A percentile compares a stretch with the other conserved stretches of the same genome.
These are phyloP conservation scores for Bellardia pandia DNA, from an alignment of 2,888 invertebrate genomes.

Conservation along the genomic window DNA sequence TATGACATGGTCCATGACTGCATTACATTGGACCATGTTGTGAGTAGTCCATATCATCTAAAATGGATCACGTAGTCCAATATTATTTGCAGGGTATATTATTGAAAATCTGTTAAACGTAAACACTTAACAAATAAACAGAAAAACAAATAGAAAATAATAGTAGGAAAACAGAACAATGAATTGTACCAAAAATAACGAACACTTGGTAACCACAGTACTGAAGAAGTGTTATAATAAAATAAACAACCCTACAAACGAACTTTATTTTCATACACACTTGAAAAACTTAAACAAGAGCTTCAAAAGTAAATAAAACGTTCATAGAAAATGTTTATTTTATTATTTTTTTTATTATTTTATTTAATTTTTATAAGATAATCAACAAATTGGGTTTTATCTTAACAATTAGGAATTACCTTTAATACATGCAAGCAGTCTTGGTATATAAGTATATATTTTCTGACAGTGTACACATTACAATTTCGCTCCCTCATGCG, in stretches of 20 bases:
- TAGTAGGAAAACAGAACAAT: conserved; percentile 41
- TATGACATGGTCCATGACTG: too few relatives aligned
- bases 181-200: conserved; percentile 44
- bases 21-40: too few relatives aligned
- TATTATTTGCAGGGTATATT: too few relatives aligned
- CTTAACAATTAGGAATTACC: too few relatives aligned
- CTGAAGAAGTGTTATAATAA: conserved; percentile 44
- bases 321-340: too few relatives aligned
- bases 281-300: not conserved
- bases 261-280: conserved; percentile 9
- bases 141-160: conserved; percentile 11
- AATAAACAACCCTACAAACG: not conserved
- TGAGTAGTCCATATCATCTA: too few relatives aligned
- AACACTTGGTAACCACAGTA: conserved; percentile 37
- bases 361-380: too few relatives aligned
- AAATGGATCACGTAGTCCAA: too few relatives aligned
- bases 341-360: too few relatives aligned
- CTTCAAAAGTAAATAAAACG: not conserved
- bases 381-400: too few relatives aligned
- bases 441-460: not conserved
- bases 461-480: not conserved
- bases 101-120: conserved; percentile 58
- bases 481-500: not conserved
- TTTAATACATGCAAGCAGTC: too few relatives aligned
- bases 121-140: conserved; percentile 60